Conservation (phyloP, 2,797 vertebrate species). For the Cichlasoma orientale region DNA sequence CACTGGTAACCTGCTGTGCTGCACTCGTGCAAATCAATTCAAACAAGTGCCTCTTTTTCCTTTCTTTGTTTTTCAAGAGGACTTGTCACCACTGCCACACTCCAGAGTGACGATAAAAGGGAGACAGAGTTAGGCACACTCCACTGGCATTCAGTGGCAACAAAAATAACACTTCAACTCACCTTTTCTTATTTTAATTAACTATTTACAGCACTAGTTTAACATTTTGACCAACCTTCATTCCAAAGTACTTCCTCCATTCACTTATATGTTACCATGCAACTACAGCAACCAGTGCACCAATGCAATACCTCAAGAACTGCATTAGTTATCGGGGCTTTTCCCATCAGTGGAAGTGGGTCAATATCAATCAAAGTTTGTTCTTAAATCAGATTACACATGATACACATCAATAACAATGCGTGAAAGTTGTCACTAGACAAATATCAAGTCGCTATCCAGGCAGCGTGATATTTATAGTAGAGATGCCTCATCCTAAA, state of each 20-base stretch:
- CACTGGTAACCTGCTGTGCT: background rate
- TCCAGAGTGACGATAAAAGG: slow-evolving; percentile 25
- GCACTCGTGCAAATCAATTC: slow-evolving; percentile 35
- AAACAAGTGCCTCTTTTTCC: slow-evolving; percentile 24
- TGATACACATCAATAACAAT: background rate
- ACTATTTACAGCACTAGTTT: background rate
- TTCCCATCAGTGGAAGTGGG: background rate
- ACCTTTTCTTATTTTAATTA: background rate
- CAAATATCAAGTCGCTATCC: background rate
- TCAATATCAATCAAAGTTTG: background rate
- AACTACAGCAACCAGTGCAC: background rate
- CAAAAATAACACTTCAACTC: background rate
- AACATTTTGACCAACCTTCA: background rate
- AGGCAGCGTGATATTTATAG: background rate
- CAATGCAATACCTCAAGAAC: background rate
- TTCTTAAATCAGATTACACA: background rate
- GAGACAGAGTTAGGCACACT: slow-evolving; percentile 12
- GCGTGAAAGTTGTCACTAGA: background rate
- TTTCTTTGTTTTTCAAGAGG: slow-evolving; percentile 23
- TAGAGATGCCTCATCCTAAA: slow-evolving; percentile 1
- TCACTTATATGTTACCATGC: background rate
- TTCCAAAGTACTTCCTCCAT: background rate
- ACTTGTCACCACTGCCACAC: slow-evolving; percentile 19
- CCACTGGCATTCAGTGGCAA: background rate
- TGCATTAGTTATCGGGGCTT: background rate